phyloP scores from a whole-genome alignment of 2,113 vertebrate species.

The Carettochelys insculpta region DNA sequence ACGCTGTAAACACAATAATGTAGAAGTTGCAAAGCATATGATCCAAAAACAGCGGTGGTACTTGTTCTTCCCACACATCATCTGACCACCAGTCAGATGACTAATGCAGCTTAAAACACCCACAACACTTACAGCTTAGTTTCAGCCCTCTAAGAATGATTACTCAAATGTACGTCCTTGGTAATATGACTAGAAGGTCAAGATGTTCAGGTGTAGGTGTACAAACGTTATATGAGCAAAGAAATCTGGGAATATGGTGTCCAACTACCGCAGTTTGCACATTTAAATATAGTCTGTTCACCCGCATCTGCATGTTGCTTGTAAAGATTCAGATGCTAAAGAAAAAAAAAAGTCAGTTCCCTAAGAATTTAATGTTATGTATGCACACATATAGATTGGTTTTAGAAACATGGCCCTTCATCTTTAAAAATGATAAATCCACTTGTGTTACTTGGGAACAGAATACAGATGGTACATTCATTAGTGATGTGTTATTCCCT shows the following conservation, averaged over 20 bases:
- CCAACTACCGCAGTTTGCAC: background rate
- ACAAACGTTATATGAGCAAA: background rate
- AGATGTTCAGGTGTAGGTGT: background rate
- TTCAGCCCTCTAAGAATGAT: background rate
- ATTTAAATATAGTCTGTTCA: background rate
- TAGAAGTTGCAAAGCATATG: background rate
- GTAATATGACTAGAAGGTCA: background rate
- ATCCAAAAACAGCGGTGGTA: background rate
- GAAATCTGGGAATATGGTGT: background rate
- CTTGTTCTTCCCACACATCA: background rate
- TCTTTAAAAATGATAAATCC: background rate
- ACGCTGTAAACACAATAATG: background rate
- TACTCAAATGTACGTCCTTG: background rate
- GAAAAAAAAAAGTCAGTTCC: background rate
- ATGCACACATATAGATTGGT: background rate
- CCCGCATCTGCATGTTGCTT: background rate
- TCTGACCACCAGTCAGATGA: background rate
- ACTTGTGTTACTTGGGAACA: background rate
- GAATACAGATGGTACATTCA: constrained; percentile 2
- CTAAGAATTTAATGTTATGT: background rate
- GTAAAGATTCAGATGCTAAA: background rate
- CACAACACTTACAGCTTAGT: background rate
- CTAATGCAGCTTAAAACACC: background rate
- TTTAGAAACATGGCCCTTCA: background rate
- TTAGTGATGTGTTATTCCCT: background rate